Evolutionary conservation across 92 coral and sea anemone genomes (phyloP), one percentile per base, ranked within the genome.

Genomic region (Muricea muricata): DNA sequence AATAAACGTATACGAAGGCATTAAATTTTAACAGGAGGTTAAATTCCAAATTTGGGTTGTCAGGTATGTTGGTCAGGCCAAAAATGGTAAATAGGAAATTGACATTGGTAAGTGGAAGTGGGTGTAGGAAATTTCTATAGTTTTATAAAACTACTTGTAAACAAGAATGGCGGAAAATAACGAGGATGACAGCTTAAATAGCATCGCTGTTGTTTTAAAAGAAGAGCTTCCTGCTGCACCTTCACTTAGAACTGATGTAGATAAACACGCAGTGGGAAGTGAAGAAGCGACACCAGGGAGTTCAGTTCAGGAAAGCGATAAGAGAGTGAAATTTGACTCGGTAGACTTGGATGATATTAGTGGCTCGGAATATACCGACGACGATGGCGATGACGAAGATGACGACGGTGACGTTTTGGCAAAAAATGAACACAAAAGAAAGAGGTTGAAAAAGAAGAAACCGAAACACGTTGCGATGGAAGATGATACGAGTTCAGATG

Each of bases 401-500:
- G 86, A 89, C 39, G 85, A 85, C 24, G 93, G 85, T 71, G 91
- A 87, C 41, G 93, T 80, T 39, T 86, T 91, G 34, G 92, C 88
- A 58, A 97, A 91, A 40, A 83, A 88, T 56, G 86, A 89, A 39
- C 87, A 90, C 42, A 93, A 87, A 74, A 93, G 85, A 66, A 81
- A 88, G 47, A 84, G 90, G 42, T 92, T 89, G 87, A 93, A 93
- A 87, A 97, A 97, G 90, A 93, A 92, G 52, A 91, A 88, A 54
- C 83, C 87, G 9, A 97, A 87, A 82, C 89, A 92, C 9, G 81
- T 81, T 0, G 73, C 85, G 7, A 87, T 90, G n/a, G 87, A 93
- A 31, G 81, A 79, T 41, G 97, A 93, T 12, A 94, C 94, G 85
- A 95, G 97, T 84, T 90, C 99, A n/a, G 99, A 97, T 47, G 98